Conservation (phyloP, 2,888 invertebrate genomes). For the Heliconius aoede region DNA sequence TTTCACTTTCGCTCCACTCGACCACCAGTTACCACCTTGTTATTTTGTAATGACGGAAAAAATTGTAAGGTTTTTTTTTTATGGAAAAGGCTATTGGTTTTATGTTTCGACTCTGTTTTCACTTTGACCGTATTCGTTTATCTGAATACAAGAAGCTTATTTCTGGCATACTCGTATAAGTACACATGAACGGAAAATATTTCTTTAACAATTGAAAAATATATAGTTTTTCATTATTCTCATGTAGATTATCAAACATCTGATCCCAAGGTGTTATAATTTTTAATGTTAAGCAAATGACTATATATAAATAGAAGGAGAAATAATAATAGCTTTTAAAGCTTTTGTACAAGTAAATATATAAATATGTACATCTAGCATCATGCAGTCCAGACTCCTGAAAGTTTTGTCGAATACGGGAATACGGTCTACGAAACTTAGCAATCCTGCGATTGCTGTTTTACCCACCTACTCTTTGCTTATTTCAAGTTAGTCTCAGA, state of each 20-base stretch:
- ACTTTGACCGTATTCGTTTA: too few relatives aligned
- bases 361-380: neutral
- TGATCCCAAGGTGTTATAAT: neutral
- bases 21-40: too few relatives aligned
- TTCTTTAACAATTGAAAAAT: too few relatives aligned
- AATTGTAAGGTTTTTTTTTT: too few relatives aligned
- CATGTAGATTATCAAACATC: too few relatives aligned
- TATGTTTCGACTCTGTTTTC: too few relatives aligned
- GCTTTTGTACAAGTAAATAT: neutral
- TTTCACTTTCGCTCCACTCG: too few relatives aligned
- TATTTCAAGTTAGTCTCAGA: conserved; percentile 12
- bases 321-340: neutral
- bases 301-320: neutral
- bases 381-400: conserved; percentile 25
- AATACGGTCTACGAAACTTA: conserved; percentile 17
- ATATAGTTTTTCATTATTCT: too few relatives aligned
- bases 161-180: neutral
- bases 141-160: neutral
- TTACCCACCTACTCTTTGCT: conserved; percentile 4
- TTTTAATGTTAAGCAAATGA: neutral
- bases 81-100: too few relatives aligned
- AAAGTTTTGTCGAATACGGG: conserved; percentile 19
- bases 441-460: conserved; percentile 26
- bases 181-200: too few relatives aligned
- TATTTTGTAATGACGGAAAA: too few relatives aligned